Base-by-base conservation (phyloP, 2,113 vertebrate genomes). In the Callocephalon fimbriatum region DNA sequence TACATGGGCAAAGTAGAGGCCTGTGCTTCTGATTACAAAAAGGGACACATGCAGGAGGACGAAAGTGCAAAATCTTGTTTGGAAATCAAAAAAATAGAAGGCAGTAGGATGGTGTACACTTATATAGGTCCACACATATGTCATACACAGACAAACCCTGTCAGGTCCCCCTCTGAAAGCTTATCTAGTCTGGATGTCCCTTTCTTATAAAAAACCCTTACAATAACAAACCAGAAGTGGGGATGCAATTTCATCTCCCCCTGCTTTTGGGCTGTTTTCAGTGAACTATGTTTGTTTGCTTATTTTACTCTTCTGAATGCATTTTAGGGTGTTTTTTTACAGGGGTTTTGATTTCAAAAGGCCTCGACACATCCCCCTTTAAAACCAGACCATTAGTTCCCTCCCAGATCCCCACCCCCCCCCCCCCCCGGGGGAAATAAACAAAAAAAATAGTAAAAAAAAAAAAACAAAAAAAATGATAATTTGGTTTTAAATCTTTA, bases 41-140 rank as follows among this genome's bases (percentile, higher is more conserved):
- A 40, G 15, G n/a, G 45, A 58, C 32, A 23, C 32, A 58, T 35
- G 56, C 13, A 35, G 32, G 56, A 23, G 56, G 35, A 58, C 35
- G 32, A 35, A 23, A 58, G 21, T 58, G 56, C 56, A 35, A 58
- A 58, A 58, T 58, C 56, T 23, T n/a, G 9, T 35, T 54, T 23
- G 21, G 56, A 58, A 58, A 58, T 58, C 2, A 58, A 35, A 32
- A 35, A 58, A 58, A 35, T 58, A 22, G 32, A 58, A 58, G 21
- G 56, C 32, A 23, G 32, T 35, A 58, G 21, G 32, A 23, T 58
- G 56, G 32, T 4, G 20, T 17, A 7, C 7, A 20, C 26, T 21
- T 9, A 6, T 8, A 8, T 26, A 40, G 10, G 13, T 56, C 9
- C 29, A 9, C 19, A 12, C 1, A 4, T 18, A 16, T 2, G 12